Percentiles rank a stretch among this genome's conserved stretches.
These are phyloP conservation scores for Drosophila bocki DNA, from an alignment of 1,140 invertebrate species.

Conservation along the genomic window DNA sequence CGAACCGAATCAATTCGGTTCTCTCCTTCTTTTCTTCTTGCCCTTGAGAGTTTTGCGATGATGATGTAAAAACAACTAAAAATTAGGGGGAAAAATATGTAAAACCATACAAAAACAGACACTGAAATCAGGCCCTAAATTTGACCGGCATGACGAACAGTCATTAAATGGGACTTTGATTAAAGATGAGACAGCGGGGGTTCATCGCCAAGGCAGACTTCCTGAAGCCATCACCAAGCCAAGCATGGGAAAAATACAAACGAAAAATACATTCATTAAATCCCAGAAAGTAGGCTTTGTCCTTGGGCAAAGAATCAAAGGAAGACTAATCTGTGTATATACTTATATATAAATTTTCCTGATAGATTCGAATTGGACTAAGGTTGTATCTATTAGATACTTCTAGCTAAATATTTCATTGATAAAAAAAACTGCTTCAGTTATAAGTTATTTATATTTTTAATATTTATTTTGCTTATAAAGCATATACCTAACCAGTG, in stretches of 20 bases:
- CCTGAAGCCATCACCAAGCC: slow-evolving; percentile 1
- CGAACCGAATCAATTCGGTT: slow-evolving; percentile 12
- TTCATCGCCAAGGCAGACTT: background rate
- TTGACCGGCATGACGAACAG: slow-evolving; percentile 35
- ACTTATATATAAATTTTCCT: background rate
- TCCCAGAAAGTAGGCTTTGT: background rate
- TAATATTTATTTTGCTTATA: background rate
- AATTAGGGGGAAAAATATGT: slow-evolving; percentile 23
- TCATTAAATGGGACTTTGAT: slow-evolving; percentile 31
- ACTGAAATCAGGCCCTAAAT: slow-evolving; percentile 47
- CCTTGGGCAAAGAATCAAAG: background rate
- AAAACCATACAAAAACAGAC: slow-evolving; percentile 22
- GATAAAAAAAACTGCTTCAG: slow-evolving; percentile 4
- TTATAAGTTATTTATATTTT: background rate
- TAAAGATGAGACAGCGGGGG: slow-evolving; percentile 6
- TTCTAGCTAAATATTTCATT: slow-evolving; percentile 20
- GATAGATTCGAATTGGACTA: background rate
- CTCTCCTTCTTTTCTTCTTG: slow-evolving; percentile 21
- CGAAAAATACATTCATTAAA: background rate
- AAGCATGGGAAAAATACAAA: background rate
- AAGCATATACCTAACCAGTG: background rate
- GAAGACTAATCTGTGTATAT: background rate
- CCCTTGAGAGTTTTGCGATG: slow-evolving; percentile 36
- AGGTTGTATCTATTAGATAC: slow-evolving; percentile 23
- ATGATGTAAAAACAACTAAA: slow-evolving; percentile 18